These are phyloP conservation scores for Tipula vernalis DNA, from an alignment of 2,888 invertebrate species.

Conservation along the genomic window DNA sequence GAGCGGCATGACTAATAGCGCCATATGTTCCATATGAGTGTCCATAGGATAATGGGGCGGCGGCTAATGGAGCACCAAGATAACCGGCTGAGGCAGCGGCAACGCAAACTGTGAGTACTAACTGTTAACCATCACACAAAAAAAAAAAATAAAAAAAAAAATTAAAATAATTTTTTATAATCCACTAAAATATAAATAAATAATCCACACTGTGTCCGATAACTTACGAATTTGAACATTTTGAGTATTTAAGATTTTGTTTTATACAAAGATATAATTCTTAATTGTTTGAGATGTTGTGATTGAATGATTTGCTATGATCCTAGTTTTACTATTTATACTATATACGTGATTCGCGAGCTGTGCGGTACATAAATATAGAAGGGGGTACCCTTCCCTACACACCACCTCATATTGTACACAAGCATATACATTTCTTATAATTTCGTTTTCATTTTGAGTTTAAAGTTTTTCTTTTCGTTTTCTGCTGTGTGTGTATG, in stretches of 20 bases:
- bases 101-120: constrained; percentile 34
- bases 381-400: constrained; percentile 8
- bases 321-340: constrained; percentile 32
- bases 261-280: constrained; percentile 18
- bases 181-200: not conserved
- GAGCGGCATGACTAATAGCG: constrained; percentile 21
- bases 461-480: not conserved
- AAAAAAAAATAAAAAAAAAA: constrained; percentile 10
- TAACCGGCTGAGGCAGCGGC: constrained; percentile 36
- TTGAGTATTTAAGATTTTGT: constrained; percentile 21
- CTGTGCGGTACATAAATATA: not conserved
- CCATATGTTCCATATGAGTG: constrained; percentile 30
- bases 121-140: constrained; percentile 17
- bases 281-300: constrained; percentile 20
- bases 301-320: constrained; percentile 32
- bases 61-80: constrained; percentile 21
- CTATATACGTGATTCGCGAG: constrained; percentile 18
- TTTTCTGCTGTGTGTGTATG: not conserved
- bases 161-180: not conserved
- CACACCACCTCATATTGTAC: not conserved
- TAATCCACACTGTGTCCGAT: constrained; percentile 4
- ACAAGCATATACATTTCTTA: not conserved
- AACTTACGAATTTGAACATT: constrained; percentile 39
- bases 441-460: not conserved
- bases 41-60: constrained; percentile 25